Evolutionary conservation across 1,140 invertebrate genomes (phyloP).

Genomic region (Anthonomus grandis): DNA sequence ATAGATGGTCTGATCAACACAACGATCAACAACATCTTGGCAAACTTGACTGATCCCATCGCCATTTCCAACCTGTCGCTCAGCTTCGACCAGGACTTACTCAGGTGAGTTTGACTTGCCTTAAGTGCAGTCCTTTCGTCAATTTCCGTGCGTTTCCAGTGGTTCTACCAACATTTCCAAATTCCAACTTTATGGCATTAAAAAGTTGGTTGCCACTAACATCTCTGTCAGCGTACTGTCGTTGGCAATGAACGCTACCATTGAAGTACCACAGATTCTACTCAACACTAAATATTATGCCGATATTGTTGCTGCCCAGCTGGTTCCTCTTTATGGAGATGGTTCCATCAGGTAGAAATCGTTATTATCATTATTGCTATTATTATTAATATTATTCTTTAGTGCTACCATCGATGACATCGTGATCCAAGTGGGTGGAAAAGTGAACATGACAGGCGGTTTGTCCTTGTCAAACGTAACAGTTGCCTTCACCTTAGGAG

Average conservation of each 20-base stretch:
- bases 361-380: too few species aligned
- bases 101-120: conserved; percentile 1
- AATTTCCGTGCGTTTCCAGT: too few species aligned
- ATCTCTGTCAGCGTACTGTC: background rate
- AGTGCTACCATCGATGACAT: conserved; percentile 6
- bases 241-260: conserved; percentile 4
- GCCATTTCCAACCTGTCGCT: background rate
- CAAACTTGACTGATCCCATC: conserved; percentile 3
- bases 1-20: conserved; percentile 3
- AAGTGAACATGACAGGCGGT: conserved; percentile 1
- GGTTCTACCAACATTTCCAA: background rate
- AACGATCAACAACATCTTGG: conserved; percentile 1
- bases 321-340: conserved; percentile 11
- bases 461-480: conserved; percentile 2
- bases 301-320: background rate
- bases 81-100: background rate
- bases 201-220: conserved; percentile 7
- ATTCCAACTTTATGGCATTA: conserved; percentile 8
- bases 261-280: conserved; percentile 3
- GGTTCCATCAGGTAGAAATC: conserved; percentile 12
- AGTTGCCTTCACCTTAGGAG: conserved; percentile 1
- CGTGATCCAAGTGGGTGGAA: background rate
- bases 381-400: conserved; percentile 5
- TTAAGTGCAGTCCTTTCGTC: too few species aligned
- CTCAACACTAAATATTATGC: conserved; percentile 8